A percentile compares a stretch with the other conserved stretches of the same genome.
Evolutionary conservation across 1,140 invertebrate genomes (phyloP).

Genomic region (Pogonomyrmex californicus): DNA sequence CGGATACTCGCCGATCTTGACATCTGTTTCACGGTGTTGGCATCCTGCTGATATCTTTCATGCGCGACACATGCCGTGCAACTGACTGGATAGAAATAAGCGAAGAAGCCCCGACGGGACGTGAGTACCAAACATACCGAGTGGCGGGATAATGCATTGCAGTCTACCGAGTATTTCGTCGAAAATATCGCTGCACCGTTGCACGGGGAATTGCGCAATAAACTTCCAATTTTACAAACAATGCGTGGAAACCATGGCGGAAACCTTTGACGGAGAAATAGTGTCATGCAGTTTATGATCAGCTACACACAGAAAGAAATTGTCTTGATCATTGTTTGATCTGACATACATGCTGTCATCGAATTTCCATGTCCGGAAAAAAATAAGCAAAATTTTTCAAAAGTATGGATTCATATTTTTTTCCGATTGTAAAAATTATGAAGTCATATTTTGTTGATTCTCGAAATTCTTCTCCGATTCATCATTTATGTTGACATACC

Average conservation of each 20-base stretch:
- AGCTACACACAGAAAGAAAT: neutral
- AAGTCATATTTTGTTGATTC: neutral
- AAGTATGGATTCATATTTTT: neutral
- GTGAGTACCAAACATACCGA: conserved; percentile 50
- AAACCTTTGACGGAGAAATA: conserved; percentile 14
- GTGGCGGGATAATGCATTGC: conserved; percentile 64
- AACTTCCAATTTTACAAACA: conserved; percentile 63
- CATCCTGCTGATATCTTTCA: conserved; percentile 43
- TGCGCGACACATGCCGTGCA: neutral
- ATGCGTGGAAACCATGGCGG: conserved; percentile 43
- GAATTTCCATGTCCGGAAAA: neutral
- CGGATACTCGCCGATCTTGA: neutral
- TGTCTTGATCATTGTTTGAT: neutral
- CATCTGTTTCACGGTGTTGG: neutral
- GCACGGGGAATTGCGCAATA: conserved; percentile 66
- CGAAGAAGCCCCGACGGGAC: conserved; percentile 53
- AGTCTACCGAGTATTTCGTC: conserved; percentile 54
- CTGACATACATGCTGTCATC: neutral
- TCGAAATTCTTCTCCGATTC: neutral
- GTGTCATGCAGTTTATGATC: neutral
- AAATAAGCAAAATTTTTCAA: neutral
- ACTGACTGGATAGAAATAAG: conserved; percentile 68
- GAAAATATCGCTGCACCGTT: conserved; percentile 59
- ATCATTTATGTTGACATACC: neutral
- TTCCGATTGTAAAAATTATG: neutral